Percentiles rank a stretch among this genome's conserved stretches.
Conservation (phyloP, 2,113 vertebrate species). For the Engraulis encrasicolus region DNA sequence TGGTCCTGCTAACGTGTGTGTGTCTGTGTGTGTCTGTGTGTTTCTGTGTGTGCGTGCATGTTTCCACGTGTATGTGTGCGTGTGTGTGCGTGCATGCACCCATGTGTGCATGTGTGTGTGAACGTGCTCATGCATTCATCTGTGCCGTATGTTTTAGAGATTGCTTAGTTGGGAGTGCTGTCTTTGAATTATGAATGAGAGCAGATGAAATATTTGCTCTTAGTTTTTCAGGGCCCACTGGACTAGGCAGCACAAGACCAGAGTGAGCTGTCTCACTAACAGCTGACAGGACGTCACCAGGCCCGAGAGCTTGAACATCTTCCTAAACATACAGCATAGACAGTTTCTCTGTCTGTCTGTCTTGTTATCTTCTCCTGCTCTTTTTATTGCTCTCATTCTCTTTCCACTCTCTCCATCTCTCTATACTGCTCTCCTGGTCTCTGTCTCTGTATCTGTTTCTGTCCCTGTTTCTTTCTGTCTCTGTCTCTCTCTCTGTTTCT, state of each 20-base stretch:
- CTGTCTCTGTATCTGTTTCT: not conserved
- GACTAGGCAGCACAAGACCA: not conserved
- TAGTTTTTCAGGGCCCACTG: not conserved
- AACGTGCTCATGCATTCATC: not conserved
- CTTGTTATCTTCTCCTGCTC: no score
- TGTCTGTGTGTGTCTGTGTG: not conserved
- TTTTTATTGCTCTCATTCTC: not conserved
- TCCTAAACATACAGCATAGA: not conserved
- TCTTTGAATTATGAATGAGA: slow-evolving; percentile 15
- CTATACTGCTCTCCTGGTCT: not conserved
- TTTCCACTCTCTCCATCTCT: not conserved
- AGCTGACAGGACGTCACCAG: not conserved
- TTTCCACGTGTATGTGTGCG: not conserved
- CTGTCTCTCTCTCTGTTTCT: not conserved
- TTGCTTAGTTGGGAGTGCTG: not conserved
- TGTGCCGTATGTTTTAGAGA: not conserved
- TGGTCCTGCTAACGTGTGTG: not conserved
- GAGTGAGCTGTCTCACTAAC: not conserved
- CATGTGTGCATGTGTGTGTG: not conserved
- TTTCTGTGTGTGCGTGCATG: not conserved
- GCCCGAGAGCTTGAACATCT: not conserved
- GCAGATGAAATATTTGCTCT: slow-evolving; percentile 12
- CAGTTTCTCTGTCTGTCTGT: not conserved
- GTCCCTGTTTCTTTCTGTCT: not conserved
- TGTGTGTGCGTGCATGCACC: not conserved